Evolutionary conservation across 2,113 vertebrate genomes (phyloP).

Genomic region (Stegostoma tigrinum): DNA sequence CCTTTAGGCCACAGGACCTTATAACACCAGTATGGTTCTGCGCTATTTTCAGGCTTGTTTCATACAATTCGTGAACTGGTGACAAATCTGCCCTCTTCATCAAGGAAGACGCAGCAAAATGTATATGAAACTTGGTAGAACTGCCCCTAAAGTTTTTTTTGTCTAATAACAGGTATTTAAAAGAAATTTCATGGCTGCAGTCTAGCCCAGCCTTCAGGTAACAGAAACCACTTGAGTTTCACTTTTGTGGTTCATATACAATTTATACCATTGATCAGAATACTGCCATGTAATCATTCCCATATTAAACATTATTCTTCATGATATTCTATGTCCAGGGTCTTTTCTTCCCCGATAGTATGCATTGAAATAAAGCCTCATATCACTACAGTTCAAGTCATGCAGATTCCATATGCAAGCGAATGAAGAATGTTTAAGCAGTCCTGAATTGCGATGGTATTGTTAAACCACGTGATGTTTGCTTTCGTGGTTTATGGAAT

Average conservation of each 20-base stretch:
- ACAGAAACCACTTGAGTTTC: neutral
- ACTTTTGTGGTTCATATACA: neutral
- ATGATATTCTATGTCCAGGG: neutral
- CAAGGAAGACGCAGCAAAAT: too few species aligned
- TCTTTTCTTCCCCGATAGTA: neutral
- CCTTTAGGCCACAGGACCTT: neutral
- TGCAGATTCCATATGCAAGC: neutral
- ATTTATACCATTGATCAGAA: neutral
- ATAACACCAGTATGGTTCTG: neutral
- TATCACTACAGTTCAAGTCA: neutral
- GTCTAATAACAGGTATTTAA: neutral
- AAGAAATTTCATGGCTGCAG: neutral
- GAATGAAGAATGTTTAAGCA: neutral
- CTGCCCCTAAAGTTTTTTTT: neutral
- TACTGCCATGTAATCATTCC: neutral
- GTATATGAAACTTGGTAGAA: neutral
- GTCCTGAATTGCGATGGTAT: neutral
- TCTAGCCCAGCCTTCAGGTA: neutral
- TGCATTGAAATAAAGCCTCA: neutral
- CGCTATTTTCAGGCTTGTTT: neutral
- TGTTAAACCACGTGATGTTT: neutral
- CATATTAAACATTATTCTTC: neutral
- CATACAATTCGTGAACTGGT: neutral
- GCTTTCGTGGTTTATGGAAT: neutral
- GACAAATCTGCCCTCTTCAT: neutral